phyloP scores from a whole-genome alignment of 2,888 invertebrate species.

The Eupithecia centaureata region DNA sequence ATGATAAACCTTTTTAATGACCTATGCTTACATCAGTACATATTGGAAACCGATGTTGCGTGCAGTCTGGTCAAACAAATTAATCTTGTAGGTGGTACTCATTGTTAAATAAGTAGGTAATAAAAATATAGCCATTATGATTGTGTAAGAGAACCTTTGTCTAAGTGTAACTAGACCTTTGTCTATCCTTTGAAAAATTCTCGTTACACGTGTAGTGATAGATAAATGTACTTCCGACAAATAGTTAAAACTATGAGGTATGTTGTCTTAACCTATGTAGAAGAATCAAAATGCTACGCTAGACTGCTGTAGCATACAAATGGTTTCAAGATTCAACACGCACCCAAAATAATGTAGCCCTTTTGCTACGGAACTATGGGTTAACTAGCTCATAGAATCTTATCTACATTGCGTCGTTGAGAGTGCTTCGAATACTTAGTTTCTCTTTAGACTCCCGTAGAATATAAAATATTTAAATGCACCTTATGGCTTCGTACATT shows the following conservation, averaged over 20 bases:
- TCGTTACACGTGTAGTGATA: not conserved
- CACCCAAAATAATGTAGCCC: not conserved
- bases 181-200: not conserved
- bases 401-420: not conserved
- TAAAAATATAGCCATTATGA: constrained; percentile 26
- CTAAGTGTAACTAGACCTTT: constrained; percentile 21
- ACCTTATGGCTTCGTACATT: not conserved
- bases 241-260: not conserved
- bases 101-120: not conserved
- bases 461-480: not conserved
- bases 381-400: not conserved
- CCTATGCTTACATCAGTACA: not conserved
- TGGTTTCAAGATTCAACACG: not conserved
- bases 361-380: not conserved
- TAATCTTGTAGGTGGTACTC: too few relatives aligned
- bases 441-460: not conserved
- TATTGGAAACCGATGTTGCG: not conserved
- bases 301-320: not conserved
- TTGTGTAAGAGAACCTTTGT: constrained; percentile 22
- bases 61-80: not conserved
- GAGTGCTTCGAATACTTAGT: not conserved
- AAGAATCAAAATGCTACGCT: too few relatives aligned
- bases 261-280: not conserved
- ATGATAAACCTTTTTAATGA: not conserved
- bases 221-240: too few relatives aligned